phyloP scores from a whole-genome alignment of 2,113 vertebrate genomes.

The Zosterops borbonicus region DNA sequence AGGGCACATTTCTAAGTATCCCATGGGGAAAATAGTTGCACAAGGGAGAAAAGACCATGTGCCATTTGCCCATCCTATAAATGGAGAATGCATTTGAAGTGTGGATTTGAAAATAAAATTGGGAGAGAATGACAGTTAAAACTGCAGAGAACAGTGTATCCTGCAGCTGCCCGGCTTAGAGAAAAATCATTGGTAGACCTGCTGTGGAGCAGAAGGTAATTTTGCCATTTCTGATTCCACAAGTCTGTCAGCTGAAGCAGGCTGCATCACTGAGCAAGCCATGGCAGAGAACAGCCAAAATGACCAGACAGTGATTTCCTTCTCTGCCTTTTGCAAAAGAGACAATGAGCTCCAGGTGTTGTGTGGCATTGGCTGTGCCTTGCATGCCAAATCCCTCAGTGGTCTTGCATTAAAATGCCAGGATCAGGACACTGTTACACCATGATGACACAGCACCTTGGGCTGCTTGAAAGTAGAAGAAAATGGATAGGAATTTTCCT shows the following conservation, averaged over 20 bases:
- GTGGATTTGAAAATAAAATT: not conserved
- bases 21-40: not conserved
- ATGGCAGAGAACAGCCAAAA: not conserved
- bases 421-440: not conserved
- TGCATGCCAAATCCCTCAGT: rapidly evolving
- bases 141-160: not conserved
- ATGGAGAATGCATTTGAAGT: not conserved
- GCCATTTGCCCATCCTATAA: rapidly evolving
- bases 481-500: not conserved
- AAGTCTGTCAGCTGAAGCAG: not conserved
- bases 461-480: not conserved
- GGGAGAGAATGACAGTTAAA: not conserved
- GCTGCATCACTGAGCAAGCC: not conserved
- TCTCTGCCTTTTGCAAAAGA: not conserved
- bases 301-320: not conserved
- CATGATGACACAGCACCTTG: rapidly evolving
- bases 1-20: not conserved
- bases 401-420: not conserved
- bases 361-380: rapidly evolving
- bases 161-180: not conserved
- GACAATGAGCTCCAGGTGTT: not conserved
- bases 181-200: not conserved
- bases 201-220: not conserved
- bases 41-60: not conserved
- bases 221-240: not conserved